Conservation (phyloP, 2,113 vertebrate genomes). For the Aegithalos caudatus region DNA sequence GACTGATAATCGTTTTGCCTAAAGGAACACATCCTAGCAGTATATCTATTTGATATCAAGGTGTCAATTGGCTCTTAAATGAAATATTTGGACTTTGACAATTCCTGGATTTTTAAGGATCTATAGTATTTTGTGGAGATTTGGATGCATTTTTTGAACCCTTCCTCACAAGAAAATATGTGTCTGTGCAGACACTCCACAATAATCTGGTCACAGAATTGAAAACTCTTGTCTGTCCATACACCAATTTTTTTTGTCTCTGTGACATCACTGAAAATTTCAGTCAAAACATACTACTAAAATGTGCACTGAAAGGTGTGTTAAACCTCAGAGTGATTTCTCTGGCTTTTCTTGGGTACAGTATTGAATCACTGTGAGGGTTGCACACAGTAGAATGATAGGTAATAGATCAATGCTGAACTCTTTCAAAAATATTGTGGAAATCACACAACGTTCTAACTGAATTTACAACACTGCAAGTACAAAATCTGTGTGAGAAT, state of each 20-base stretch:
- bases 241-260: background rate
- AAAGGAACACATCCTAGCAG: background rate
- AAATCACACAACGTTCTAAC: background rate
- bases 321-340: background rate
- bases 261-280: background rate
- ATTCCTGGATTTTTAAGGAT: background rate
- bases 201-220: background rate
- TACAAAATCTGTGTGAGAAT: background rate
- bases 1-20: conserved; percentile 26
- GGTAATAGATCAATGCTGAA: background rate
- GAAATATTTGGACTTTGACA: background rate
- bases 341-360: background rate
- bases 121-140: background rate
- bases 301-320: background rate
- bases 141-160: background rate
- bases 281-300: background rate
- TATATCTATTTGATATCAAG: conserved; percentile 18
- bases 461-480: background rate
- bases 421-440: background rate
- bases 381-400: background rate
- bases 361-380: background rate
- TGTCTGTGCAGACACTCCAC: background rate
- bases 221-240: background rate
- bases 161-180: background rate
- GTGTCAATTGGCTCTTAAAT: background rate